Evolutionary conservation across 1,140 invertebrate genomes (phyloP), one percentile per base, ranked within the genome.

Genomic region (Lepidurus arcticus): DNA sequence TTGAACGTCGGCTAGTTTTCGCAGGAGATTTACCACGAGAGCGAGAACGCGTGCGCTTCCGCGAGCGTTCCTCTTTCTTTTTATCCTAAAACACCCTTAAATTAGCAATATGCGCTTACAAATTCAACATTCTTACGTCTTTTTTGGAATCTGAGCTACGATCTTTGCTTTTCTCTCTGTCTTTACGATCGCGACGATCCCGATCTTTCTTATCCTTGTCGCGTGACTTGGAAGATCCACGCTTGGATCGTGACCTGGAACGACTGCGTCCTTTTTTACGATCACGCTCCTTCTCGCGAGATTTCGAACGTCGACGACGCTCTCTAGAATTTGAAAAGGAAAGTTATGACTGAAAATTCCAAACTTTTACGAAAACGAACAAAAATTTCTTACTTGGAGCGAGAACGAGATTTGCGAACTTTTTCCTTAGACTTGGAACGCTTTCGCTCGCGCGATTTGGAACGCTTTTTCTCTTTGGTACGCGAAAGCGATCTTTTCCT

Each of bases 401-500:
- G 83, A 5, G 77, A 73, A 24, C 77, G 77, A n/a, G 53, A 73
- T 43, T 45, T 73, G 16, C 78, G 78, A 45, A 47, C 45, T 5
- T 74, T 86, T 26, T 88, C 87, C 44, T 78, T n/a, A 26, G 79
- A 80, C 73, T 81, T 86, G 0, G 91, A 92, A 75, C 91, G 85
- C 4, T 88, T 88, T 77, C 89, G 87, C 44, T 73, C 76, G 76
- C 84, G 79, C 77, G 81, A 83, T 78, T 84, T 80, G 34, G 82
- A 82, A 21, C 84, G 81, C 81, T 83, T 84, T 78, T 84, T 85
- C 21, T 82, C 91, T 90, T 80, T 92, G 86, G 78, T 75, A 1
- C 83, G 94, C 94, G 79, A 94, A 92, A 84, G 94, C 94, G 1
- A 92, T 92, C 10, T 94, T 83, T 86, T 94, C 90, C 4, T 92